Percentiles rank a stretch among this genome's conserved stretches.
Evolutionary conservation across 2,113 vertebrate species (phyloP).

Genomic region (Myxocyprinus asiaticus): DNA sequence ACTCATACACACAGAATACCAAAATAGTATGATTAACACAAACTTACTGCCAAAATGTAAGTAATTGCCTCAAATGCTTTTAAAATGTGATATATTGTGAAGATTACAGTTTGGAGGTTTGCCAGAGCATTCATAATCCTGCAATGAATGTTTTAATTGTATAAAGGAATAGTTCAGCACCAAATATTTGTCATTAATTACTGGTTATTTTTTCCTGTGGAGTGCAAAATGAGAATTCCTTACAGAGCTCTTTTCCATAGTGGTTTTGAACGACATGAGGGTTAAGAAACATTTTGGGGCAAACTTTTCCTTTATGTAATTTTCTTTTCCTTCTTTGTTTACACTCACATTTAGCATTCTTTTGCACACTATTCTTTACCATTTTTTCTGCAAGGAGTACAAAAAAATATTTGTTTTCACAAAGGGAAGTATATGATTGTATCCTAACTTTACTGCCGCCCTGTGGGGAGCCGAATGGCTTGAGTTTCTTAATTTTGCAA

Average conservation of each 20-base stretch:
- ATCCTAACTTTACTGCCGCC: slow-evolving; percentile 38
- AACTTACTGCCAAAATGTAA: neutral
- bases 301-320: neutral
- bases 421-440: slow-evolving; percentile 1
- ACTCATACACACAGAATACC: neutral
- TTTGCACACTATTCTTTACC: slow-evolving; percentile 33
- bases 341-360: slow-evolving; percentile 22
- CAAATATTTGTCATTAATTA: no score
- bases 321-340: slow-evolving; percentile 19
- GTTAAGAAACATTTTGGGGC: no score
- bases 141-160: no score
- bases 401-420: neutral
- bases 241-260: no score
- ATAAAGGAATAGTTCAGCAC: no score
- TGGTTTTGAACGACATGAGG: no score
- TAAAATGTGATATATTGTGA: neutral
- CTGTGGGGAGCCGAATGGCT: slow-evolving; percentile 21
- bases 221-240: no score
- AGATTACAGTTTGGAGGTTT: no score
- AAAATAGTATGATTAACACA: neutral
- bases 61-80: neutral
- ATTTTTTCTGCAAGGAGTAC: neutral
- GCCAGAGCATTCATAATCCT: no score
- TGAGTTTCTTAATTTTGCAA: neutral
- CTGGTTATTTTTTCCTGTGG: no score